phyloP scores from a whole-genome alignment of 2,888 invertebrate genomes.

The Cephus spinipes region DNA sequence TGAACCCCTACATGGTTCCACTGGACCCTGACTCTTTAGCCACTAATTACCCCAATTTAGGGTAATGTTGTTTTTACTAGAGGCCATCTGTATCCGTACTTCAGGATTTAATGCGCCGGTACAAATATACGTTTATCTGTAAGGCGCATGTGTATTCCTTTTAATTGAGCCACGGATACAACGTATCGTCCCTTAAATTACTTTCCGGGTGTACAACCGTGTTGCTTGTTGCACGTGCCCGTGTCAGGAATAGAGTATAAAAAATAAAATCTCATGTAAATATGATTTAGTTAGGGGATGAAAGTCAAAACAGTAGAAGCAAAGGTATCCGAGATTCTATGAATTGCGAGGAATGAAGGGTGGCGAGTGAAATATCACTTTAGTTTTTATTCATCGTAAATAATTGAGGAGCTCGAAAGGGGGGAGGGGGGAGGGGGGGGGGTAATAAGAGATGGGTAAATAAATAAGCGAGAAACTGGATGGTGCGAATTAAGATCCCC shows the following conservation, averaged over 20 bases:
- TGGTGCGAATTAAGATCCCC: background rate
- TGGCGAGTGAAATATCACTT: background rate
- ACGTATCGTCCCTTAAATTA: background rate
- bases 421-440: background rate
- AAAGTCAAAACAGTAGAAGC: background rate
- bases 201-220: background rate
- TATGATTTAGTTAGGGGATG: background rate
- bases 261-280: background rate
- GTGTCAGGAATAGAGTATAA: background rate
- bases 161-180: slow-evolving; percentile 24
- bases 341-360: background rate
- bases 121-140: background rate
- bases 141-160: slow-evolving; percentile 28
- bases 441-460: background rate
- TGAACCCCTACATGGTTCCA: slow-evolving; percentile 8
- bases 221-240: background rate
- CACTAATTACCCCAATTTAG: slow-evolving; percentile 49
- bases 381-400: background rate
- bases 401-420: background rate
- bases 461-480: background rate
- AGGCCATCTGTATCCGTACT: slow-evolving; percentile 35
- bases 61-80: slow-evolving; percentile 44
- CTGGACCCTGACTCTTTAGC: slow-evolving; percentile 19
- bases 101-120: slow-evolving; percentile 35
- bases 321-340: background rate